Base-by-base conservation (phyloP, 2,888 invertebrate genomes). In the Philereme vetulata region DNA sequence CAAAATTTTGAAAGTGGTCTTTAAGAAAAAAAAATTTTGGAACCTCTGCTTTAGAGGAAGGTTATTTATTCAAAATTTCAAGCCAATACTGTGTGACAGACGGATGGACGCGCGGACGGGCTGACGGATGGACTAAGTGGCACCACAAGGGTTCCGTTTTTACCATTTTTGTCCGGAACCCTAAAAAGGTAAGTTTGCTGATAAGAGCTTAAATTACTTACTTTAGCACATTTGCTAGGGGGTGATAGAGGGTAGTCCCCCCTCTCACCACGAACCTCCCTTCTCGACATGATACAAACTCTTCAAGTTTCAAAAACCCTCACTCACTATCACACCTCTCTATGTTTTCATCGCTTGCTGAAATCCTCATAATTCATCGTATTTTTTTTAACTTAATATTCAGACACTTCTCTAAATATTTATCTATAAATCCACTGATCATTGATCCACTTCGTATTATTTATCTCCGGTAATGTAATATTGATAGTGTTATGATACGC, bases 191-290 rank as follows among this genome's bases (percentile, higher is more conserved):
- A 21, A 21, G 21, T 21, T 21, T 1, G 2, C 21, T 21, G 21
- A 21, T 21, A 21, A 21, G 21, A 1, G 21, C 21, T 21, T 21
- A 21, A 2, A 2, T 21, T 38, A 71, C 79, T 75, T 67, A 88
- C 89, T 79, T 91, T 92, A 9, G 91, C 91, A 65, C 91, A 92
- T 55, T 88, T 90, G 75, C 91, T 92, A 32, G 90, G 90, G 3
- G 91, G 88, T 4, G 90, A 88, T 49, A 82, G 75, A 0, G 81
- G 81, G 64, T 79, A 84, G 51, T 82, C 86, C 58, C 66, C 76
- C 40, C 83, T 77, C 59, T 81, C 85, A 5, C 64, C 66, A 5
- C 83, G 79, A 4, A 60, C 70, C 57, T 86, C 89, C 6, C 88
- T 72, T 0, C 90, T 82, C 1, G 90, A 88, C 90, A 90, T 91